These are phyloP conservation scores for Ursus arctos DNA, from an alignment of 2,113 vertebrate genomes.

Conservation along the genomic window DNA sequence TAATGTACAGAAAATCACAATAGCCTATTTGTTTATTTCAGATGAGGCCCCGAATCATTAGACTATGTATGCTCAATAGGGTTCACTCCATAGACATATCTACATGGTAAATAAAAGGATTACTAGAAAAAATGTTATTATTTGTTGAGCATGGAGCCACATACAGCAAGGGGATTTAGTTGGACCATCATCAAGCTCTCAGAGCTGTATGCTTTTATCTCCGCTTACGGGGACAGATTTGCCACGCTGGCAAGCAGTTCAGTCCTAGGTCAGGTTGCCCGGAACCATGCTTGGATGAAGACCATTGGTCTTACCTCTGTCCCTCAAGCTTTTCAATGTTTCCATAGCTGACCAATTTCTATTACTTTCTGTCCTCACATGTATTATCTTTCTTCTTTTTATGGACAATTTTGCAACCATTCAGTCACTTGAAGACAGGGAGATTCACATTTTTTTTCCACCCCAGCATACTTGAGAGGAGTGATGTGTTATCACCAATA, in stretches of 20 bases:
- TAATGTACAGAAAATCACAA: not conserved
- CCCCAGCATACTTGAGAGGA: not conserved
- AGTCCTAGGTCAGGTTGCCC: not conserved
- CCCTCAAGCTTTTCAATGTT: not conserved
- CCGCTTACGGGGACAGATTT: not conserved
- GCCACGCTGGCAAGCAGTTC: not conserved
- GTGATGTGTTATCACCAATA: not conserved
- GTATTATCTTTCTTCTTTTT: not conserved
- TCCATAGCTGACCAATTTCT: not conserved
- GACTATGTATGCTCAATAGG: not conserved
- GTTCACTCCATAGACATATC: not conserved
- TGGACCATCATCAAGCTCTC: not conserved
- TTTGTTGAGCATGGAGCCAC: not conserved
- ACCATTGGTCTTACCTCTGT: not conserved
- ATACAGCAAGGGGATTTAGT: not conserved
- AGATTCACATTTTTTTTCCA: not conserved
- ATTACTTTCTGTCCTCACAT: not conserved
- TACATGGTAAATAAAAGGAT: not conserved
- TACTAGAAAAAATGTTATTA: not conserved
- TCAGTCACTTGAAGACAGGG: not conserved
- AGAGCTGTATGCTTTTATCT: not conserved
- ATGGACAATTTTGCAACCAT: not conserved
- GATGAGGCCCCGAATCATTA: not conserved
- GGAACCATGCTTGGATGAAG: not conserved
- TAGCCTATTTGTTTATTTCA: conserved; percentile 12